phyloP scores from a whole-genome alignment of 2,888 invertebrate species.

The Ophioninae sp. region DNA sequence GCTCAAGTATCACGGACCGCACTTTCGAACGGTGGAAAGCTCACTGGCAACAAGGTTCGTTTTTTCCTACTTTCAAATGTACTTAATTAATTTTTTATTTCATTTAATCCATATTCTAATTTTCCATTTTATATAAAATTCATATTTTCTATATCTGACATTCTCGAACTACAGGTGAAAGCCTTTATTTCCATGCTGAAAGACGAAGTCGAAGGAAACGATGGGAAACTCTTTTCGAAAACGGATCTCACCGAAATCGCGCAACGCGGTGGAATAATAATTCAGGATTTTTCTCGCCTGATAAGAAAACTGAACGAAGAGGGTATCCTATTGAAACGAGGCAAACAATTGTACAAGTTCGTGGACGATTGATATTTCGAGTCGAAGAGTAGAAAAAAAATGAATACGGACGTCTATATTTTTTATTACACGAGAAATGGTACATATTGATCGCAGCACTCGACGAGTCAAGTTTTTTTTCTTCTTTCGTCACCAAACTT shows the following conservation, averaged over 20 bases:
- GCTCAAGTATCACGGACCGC: slow-evolving; percentile 80
- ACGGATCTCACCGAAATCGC: slow-evolving; percentile 90
- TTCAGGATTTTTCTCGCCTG: slow-evolving; percentile 86
- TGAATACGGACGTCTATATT: slow-evolving; percentile 3
- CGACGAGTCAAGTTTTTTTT: not conserved
- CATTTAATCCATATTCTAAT: too few species aligned
- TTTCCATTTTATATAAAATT: too few species aligned
- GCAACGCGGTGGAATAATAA: slow-evolving; percentile 84
- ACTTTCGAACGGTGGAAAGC: slow-evolving; percentile 81
- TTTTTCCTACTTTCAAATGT: slow-evolving; percentile 7
- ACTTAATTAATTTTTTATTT: too few species aligned
- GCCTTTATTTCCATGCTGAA: slow-evolving; percentile 88
- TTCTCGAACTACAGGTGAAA: slow-evolving; percentile 81
- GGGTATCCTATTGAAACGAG: slow-evolving; percentile 92
- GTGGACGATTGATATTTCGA: slow-evolving; percentile 77
- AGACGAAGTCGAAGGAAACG: slow-evolving; percentile 84
- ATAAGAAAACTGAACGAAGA: slow-evolving; percentile 91
- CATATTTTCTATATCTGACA: too few species aligned
- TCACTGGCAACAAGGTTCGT: slow-evolving; percentile 80
- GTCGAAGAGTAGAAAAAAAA: slow-evolving; percentile 9
- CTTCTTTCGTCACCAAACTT: slow-evolving; percentile 65
- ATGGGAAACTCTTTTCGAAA: slow-evolving; percentile 88
- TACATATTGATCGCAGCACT: slow-evolving; percentile 9
- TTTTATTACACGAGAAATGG: not conserved
- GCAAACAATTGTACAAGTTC: slow-evolving; percentile 87